Conservation (phyloP, 2,888 invertebrate species). For the Habroteleia sp. region DNA sequence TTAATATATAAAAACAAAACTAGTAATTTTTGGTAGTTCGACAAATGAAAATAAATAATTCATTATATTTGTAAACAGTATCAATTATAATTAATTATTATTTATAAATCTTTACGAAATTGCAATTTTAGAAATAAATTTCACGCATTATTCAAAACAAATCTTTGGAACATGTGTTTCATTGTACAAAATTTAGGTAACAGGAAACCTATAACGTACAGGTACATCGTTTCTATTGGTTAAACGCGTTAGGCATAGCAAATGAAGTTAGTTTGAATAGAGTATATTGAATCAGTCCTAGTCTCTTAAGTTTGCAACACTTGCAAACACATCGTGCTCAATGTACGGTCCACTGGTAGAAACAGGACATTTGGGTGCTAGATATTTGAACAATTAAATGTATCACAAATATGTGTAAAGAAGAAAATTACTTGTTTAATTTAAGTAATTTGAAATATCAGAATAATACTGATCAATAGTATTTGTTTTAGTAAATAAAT, state of each 20-base stretch:
- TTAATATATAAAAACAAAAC: no score
- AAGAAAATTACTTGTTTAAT: conserved; percentile 19
- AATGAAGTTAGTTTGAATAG: conserved; percentile 55
- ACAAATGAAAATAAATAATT: no score
- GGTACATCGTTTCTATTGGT: conserved; percentile 27
- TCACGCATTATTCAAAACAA: conserved; percentile 2
- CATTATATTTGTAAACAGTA: no score
- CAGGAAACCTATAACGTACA: conserved; percentile 17
- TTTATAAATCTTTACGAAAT: no score
- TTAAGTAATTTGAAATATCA: no score
- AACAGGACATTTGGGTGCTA: conserved; percentile 32
- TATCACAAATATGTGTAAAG: conserved; percentile 12
- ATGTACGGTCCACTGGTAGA: conserved; percentile 30
- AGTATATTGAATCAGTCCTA: conserved; percentile 56
- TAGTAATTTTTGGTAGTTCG: no score
- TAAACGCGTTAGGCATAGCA: conserved; percentile 55
- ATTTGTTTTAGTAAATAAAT: no score
- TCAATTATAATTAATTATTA: no score
- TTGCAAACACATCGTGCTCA: conserved; percentile 43
- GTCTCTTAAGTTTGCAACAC: conserved; percentile 52
- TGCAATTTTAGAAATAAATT: not conserved
- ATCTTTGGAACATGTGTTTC: conserved; percentile 3
- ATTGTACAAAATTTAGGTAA: conserved; percentile 20
- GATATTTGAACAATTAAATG: conserved; percentile 40
- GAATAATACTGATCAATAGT: no score